Evolutionary conservation across 2,888 invertebrate genomes (phyloP).

Genomic region (Anarsia innoxiella): DNA sequence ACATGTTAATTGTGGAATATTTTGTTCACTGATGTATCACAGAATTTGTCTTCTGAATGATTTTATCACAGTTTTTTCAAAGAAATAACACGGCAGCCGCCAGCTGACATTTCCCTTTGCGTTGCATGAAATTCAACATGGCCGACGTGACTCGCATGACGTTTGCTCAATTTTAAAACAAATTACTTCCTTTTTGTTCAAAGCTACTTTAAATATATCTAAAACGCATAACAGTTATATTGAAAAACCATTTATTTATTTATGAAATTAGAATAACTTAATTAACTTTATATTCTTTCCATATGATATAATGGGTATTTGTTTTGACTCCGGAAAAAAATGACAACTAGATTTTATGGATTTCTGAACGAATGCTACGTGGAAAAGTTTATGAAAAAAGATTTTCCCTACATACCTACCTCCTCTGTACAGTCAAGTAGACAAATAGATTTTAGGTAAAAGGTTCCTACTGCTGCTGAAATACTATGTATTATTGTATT

Average conservation of each 20-base stretch:
- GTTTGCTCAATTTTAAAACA: constrained; percentile 43
- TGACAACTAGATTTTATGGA: constrained; percentile 17
- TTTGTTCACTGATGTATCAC: constrained; percentile 34
- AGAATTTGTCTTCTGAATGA: constrained; percentile 34
- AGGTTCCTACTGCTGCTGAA: no score
- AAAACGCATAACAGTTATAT: neutral
- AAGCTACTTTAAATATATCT: neutral
- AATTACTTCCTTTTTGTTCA: constrained; percentile 21
- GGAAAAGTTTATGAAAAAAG: constrained; percentile 30
- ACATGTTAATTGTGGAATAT: constrained; percentile 30
- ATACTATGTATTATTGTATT: no score
- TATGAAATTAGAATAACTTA: neutral
- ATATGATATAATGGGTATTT: neutral
- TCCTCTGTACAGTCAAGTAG: no score
- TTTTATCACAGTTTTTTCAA: constrained; percentile 53
- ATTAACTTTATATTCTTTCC: neutral
- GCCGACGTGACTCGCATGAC: constrained; percentile 67
- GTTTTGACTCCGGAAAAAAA: constrained; percentile 14
- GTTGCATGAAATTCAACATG: constrained; percentile 74
- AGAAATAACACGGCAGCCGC: constrained; percentile 60
- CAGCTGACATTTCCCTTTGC: constrained; percentile 75
- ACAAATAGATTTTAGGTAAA: no score
- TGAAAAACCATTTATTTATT: no score
- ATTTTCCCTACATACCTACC: no score
- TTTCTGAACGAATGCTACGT: constrained; percentile 45